phyloP scores from a whole-genome alignment of 2,888 invertebrate genomes.

The Nemotelus pantherinus region DNA sequence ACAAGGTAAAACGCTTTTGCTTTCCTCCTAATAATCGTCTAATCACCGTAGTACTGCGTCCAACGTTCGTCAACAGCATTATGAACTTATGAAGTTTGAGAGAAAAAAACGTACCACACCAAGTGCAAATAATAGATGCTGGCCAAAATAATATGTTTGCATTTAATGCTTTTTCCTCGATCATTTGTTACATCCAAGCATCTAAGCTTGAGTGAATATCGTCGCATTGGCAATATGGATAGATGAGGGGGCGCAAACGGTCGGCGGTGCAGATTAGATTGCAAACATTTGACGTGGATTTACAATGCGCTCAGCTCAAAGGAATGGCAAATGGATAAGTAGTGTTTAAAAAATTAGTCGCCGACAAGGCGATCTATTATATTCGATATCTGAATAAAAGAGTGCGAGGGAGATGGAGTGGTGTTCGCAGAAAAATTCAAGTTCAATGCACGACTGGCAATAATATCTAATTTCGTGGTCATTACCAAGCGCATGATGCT shows the following conservation, averaged over 20 bases:
- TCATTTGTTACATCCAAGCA: not conserved
- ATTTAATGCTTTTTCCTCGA: constrained; percentile 21
- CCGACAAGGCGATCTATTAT: constrained; percentile 16
- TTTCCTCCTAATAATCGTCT: constrained; percentile 14
- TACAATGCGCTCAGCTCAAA: constrained; percentile 12
- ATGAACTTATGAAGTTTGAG: not conserved
- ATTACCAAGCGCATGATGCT: constrained; percentile 41
- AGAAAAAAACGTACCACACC: not conserved
- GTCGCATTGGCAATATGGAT: not conserved
- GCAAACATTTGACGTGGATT: constrained; percentile 20
- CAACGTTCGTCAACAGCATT: constrained; percentile 4
- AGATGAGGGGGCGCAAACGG: not conserved
- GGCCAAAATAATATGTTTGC: constrained; percentile 22
- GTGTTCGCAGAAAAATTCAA: constrained; percentile 18
- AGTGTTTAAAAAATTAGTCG: constrained; percentile 34
- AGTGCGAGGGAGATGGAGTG: constrained; percentile 1
- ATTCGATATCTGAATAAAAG: constrained; percentile 6
- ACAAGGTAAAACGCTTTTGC: constrained; percentile 40
- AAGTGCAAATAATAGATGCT: not conserved
- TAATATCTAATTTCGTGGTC: constrained; percentile 41
- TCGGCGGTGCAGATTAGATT: constrained; percentile 34
- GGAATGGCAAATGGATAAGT: constrained; percentile 20
- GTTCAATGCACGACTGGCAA: constrained; percentile 37
- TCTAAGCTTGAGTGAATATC: constrained; percentile 3
- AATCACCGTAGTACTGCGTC: not conserved